Percentiles rank a stretch among this genome's conserved stretches.
phyloP scores from a whole-genome alignment of 2,888 invertebrate genomes.

The Clanis bilineata region DNA sequence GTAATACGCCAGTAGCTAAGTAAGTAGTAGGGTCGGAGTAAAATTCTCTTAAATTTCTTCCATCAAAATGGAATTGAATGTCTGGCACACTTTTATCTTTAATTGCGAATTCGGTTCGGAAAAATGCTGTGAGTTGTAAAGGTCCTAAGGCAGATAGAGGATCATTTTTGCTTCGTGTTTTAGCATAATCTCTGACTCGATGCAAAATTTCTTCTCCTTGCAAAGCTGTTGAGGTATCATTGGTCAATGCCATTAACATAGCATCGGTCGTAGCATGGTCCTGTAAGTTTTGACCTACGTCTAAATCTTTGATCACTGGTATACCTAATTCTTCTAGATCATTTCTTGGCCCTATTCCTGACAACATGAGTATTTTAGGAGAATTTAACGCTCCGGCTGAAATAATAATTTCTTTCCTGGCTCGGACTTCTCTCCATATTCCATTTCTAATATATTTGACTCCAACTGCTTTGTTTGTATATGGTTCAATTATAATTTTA shows the following conservation, averaged over 20 bases:
- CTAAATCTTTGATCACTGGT: conserved; percentile 81
- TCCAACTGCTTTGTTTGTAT: conserved; percentile 48
- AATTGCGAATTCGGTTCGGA: conserved; percentile 79
- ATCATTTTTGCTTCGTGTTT: conserved; percentile 51
- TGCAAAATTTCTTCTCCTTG: conserved; percentile 50
- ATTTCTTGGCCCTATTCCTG: conserved; percentile 83
- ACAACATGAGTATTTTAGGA: conserved; percentile 84
- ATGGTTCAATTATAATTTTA: conserved; percentile 77
- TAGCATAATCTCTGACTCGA: conserved; percentile 61
- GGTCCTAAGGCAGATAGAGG: conserved; percentile 80
- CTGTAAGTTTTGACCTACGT: conserved; percentile 88
- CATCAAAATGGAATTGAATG: conserved; percentile 85
- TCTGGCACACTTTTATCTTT: conserved; percentile 80
- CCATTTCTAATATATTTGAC: conserved; percentile 51
- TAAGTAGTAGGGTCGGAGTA: conserved; percentile 78
- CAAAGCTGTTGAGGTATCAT: conserved; percentile 73
- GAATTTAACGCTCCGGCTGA: conserved; percentile 83
- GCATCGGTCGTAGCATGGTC: conserved; percentile 84
- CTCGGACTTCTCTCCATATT: conserved; percentile 42
- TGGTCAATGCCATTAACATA: conserved; percentile 77
- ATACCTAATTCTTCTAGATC: conserved; percentile 72
- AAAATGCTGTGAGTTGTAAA: conserved; percentile 81
- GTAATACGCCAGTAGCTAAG: conserved; percentile 64
- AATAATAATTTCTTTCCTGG: conserved; percentile 82
- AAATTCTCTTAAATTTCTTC: conserved; percentile 78